These are phyloP conservation scores for Poeciliopsis infans DNA, from an alignment of 2,797 vertebrate species.

Conservation along the genomic window DNA sequence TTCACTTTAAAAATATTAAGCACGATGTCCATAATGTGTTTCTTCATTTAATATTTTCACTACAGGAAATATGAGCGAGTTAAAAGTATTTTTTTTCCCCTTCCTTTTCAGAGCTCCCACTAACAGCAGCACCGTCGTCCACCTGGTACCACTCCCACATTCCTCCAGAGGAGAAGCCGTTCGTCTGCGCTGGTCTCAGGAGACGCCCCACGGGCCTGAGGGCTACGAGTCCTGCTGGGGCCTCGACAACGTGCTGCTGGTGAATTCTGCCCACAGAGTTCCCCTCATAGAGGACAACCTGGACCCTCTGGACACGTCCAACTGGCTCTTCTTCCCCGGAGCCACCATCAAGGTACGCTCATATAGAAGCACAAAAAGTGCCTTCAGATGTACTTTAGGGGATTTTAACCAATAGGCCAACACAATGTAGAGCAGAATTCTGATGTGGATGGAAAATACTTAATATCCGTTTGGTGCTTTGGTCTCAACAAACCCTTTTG, in stretches of 20 bases:
- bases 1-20: not conserved
- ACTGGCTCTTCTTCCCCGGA: constrained; percentile 99
- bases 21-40: not conserved
- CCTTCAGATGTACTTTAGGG: not conserved
- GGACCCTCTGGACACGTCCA: constrained; percentile 95
- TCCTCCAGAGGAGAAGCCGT: constrained; percentile 84
- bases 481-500: too few species aligned
- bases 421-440: not conserved
- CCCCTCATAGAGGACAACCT: constrained; percentile 93
- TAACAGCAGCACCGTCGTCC: constrained; percentile 92
- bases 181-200: constrained; percentile 94
- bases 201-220: constrained; percentile 83
- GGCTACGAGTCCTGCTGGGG: constrained; percentile 98
- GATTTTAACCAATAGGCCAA: not conserved
- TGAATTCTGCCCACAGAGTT: constrained; percentile 90
- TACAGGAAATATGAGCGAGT: not conserved
- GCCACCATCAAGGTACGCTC: constrained; percentile 94
- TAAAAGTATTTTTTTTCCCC: not conserved
- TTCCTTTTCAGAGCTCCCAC: constrained; percentile 86
- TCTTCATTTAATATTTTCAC: not conserved
- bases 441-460: not conserved
- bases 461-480: too few species aligned
- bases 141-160: constrained; percentile 90
- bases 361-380: not conserved
- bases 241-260: constrained; percentile 92